Evolutionary conservation across 2,888 invertebrate genomes (phyloP).

Genomic region (Troides helena): DNA sequence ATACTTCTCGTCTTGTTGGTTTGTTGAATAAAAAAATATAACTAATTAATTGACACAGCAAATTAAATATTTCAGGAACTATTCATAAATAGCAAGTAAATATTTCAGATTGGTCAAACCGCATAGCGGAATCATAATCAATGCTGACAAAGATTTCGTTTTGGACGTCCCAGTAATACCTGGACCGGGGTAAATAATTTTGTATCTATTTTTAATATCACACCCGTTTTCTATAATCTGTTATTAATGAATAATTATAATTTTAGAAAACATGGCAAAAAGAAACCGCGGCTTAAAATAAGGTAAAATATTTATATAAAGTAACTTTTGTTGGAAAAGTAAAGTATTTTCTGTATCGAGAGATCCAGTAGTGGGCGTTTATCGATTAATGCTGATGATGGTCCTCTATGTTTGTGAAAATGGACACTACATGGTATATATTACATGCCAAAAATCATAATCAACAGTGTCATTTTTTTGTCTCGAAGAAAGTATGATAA

Average conservation of each 20-base stretch:
- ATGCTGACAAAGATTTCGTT: conserved; percentile 54
- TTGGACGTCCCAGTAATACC: conserved; percentile 58
- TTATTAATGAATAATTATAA: background rate
- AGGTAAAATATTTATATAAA: conserved; percentile 42
- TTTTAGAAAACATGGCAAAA: conserved; percentile 7
- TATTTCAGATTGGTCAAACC: conserved; percentile 62
- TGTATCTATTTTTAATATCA: background rate
- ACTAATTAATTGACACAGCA: background rate
- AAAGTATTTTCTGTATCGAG: background rate
- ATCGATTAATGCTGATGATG: too few relatives aligned
- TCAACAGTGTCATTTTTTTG: too few relatives aligned
- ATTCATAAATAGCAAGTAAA: conserved; percentile 7
- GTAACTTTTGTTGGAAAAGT: background rate
- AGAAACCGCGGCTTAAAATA: conserved; percentile 49
- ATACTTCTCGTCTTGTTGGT: background rate
- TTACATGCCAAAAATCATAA: background rate
- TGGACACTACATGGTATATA: background rate
- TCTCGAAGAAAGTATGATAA: too few relatives aligned
- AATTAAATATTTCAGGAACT: conserved; percentile 5
- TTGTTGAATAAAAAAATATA: background rate
- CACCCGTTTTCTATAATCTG: background rate
- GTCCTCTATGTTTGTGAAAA: background rate
- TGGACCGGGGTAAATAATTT: conserved; percentile 44
- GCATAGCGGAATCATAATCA: conserved; percentile 68
- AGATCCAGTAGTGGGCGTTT: too few relatives aligned